Percentiles rank a stretch among this genome's conserved stretches.
Conservation (phyloP, 53 echinoderm and acorn worm species). For the Arbacia lixula region DNA sequence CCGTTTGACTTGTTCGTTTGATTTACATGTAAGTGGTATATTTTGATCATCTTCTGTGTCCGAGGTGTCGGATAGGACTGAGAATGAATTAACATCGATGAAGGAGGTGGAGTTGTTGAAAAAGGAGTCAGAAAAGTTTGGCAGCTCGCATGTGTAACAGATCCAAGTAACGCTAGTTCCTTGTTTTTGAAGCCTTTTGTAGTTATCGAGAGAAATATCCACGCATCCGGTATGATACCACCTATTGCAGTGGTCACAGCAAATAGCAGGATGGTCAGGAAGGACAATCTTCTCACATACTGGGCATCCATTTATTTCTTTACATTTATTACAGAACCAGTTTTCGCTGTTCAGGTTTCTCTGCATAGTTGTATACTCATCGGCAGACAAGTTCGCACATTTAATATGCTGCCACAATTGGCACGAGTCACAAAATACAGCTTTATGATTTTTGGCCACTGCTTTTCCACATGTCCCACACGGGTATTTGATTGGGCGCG, state of each 20-base stretch:
- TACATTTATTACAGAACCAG: conserved; percentile 7
- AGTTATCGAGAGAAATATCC: too few relatives aligned
- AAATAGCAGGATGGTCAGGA: not conserved
- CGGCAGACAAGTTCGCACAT: conserved; percentile 7
- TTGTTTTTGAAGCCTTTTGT: too few relatives aligned
- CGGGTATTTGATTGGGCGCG: conserved; percentile 11
- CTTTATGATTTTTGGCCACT: conserved; percentile 19
- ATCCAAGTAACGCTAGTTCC: too few relatives aligned
- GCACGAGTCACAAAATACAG: not conserved
- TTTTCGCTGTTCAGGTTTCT: conserved; percentile 2
- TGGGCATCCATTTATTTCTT: conserved; percentile 24
- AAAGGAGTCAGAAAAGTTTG: too few relatives aligned
- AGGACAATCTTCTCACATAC: conserved; percentile 14
- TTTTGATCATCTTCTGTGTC: too few relatives aligned
- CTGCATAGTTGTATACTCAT: not conserved
- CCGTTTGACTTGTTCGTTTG: too few relatives aligned
- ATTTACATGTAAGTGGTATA: too few relatives aligned
- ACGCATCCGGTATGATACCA: too few relatives aligned
- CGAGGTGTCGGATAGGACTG: too few relatives aligned
- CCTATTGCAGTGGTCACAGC: not conserved
- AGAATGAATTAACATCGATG: too few relatives aligned
- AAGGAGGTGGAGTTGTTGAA: too few relatives aligned
- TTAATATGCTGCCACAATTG: conserved; percentile 1
- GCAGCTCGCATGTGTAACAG: too few relatives aligned
- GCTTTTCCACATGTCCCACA: conserved; percentile 12